Evolutionary conservation across 1,140 invertebrate species (phyloP).

Genomic region (Cotesia vestalis): DNA sequence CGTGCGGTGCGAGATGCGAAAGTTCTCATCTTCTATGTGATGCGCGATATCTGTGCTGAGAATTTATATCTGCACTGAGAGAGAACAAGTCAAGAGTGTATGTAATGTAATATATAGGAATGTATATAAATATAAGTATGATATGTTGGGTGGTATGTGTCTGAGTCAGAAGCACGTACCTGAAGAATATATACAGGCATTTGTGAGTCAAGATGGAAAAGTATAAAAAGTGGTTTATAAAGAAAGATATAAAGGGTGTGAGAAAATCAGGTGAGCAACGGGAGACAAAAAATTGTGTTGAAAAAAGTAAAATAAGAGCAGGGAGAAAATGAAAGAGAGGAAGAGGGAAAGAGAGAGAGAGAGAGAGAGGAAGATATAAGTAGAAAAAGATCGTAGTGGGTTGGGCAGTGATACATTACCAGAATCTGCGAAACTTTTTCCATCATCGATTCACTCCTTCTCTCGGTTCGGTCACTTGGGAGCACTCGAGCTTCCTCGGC

Average conservation of each 20-base stretch:
- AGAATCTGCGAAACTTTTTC: slow-evolving; percentile 57
- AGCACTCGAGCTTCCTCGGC: slow-evolving; percentile 41
- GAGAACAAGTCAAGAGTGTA: not conserved
- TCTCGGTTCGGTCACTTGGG: slow-evolving; percentile 44
- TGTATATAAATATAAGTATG: not conserved
- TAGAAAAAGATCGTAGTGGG: not conserved
- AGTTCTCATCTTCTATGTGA: slow-evolving; percentile 8
- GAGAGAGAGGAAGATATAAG: not conserved
- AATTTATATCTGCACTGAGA: too few species aligned
- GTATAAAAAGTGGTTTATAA: not conserved
- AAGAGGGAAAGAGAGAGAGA: not conserved
- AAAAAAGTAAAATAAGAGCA: not conserved
- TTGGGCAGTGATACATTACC: slow-evolving; percentile 45
- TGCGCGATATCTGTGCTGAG: too few species aligned
- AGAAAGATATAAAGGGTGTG: slow-evolving; percentile 6
- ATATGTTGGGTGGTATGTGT: not conserved
- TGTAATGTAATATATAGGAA: not conserved
- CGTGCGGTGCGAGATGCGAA: not conserved
- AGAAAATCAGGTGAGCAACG: not conserved
- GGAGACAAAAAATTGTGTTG: slow-evolving; percentile 4
- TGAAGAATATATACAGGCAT: not conserved
- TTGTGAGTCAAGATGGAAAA: slow-evolving; percentile 5
- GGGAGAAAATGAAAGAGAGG: not conserved
- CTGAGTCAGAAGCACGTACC: not conserved
- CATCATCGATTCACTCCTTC: slow-evolving; percentile 51